Evolutionary conservation across 2,888 invertebrate genomes (phyloP).

Genomic region (Hirtodrosophila duncani): DNA sequence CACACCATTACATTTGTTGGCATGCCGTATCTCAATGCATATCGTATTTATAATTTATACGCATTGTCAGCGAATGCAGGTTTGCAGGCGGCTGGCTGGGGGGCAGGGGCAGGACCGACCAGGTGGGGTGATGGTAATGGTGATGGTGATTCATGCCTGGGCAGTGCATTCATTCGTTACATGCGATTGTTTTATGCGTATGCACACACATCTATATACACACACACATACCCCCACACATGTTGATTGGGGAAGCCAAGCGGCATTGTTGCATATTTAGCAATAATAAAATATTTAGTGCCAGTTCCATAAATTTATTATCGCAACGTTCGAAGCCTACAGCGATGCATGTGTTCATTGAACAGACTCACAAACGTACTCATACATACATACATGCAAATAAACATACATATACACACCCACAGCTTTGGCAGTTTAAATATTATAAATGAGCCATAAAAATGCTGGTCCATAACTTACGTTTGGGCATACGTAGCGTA

Average conservation of each 20-base stretch:
- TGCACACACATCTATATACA: slow-evolving; percentile 25
- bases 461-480: slow-evolving; percentile 44
- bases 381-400: slow-evolving; percentile 1
- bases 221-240: neutral
- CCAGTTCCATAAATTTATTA: slow-evolving; percentile 67
- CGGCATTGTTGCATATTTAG: slow-evolving; percentile 68
- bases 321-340: slow-evolving; percentile 23
- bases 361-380: slow-evolving; percentile 1
- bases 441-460: slow-evolving; percentile 58
- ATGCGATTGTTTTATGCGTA: slow-evolving; percentile 60
- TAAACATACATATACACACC: slow-evolving; percentile 3
- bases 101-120: neutral
- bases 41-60: slow-evolving; percentile 64
- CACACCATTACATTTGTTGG: slow-evolving; percentile 14
- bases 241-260: neutral
- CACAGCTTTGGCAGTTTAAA: slow-evolving; percentile 45
- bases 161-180: slow-evolving; percentile 56
- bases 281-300: slow-evolving; percentile 71
- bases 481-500: slow-evolving; percentile 16
- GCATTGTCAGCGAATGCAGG: slow-evolving; percentile 66
- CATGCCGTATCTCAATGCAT: slow-evolving; percentile 39
- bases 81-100: slow-evolving; percentile 30
- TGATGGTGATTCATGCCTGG: no score
- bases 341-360: slow-evolving; percentile 18
- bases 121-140: no score